Evolutionary conservation across 2,797 vertebrate species (phyloP), one percentile per base, ranked within the genome.

Genomic region (Fratercula arctica): DNA sequence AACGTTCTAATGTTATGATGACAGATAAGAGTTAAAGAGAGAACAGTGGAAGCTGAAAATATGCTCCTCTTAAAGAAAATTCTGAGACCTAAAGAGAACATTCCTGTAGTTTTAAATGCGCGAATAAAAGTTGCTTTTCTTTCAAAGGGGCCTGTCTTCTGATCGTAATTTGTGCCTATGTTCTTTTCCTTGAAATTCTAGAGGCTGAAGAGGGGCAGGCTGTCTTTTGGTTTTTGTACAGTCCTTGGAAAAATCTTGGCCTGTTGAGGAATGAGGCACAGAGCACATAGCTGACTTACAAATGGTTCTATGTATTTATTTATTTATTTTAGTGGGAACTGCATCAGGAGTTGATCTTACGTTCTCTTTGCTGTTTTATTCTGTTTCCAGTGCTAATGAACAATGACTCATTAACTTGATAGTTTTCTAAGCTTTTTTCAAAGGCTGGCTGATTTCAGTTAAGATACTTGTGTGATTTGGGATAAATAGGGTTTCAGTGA

Each of bases 171-270:
- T 48, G 20, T 91, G 74, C 48, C 56, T 89, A 41, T 81, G 6
- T 93, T 93, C 46, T 93, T 90, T 84, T 70, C 70, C 80, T 83
- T 95, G 81, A 67, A 89, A 94, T 94, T 86, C 74, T 73, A 78
- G 95, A 93, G 81, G 53, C 92, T 94, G 75, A 70, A 48, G 78
- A 95, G 64, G 70, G 70, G 90, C 96, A 95, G 86, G 86, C 81
- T 72, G 72, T 51, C 84, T 87, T 89, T 87, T 87, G 68, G 59
- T 85, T 93, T 90, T 72, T 57, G 78, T 87, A 3, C 77, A 70
- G 50, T 41, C 57, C 53, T 93, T 82, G 95, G 91, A 94, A 79
- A 93, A 90, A 6, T 79, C 70, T 82, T 77, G 73, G 64, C 59
- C 63, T 90, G 7, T 39, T 92, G 53, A 90, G 90, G 84, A 92